Evolutionary conservation across 2,888 invertebrate species (phyloP).

Genomic region (Pandemis heparana): DNA sequence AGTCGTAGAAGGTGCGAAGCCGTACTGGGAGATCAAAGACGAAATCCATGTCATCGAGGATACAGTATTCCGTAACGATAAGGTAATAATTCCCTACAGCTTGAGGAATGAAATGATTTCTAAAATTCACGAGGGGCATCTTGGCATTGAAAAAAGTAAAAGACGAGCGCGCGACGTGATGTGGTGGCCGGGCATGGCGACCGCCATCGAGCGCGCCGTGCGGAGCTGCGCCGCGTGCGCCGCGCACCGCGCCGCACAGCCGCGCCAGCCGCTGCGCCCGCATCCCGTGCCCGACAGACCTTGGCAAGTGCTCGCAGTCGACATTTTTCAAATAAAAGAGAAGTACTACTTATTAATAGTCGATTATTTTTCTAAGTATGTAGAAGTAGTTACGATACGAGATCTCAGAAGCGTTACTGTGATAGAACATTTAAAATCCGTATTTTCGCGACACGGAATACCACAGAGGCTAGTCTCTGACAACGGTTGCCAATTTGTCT

Average conservation of each 20-base stretch:
- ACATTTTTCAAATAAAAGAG: neutral
- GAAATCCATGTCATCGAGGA: conserved; percentile 10
- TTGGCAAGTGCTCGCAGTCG: conserved; percentile 5
- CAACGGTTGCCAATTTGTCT: conserved; percentile 6
- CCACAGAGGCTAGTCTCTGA: neutral
- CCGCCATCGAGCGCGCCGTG: conserved; percentile 43
- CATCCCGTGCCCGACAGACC: neutral
- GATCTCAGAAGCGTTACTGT: neutral
- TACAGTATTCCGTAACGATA: neutral
- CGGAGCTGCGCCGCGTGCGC: conserved; percentile 42
- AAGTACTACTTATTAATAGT: conserved; percentile 3
- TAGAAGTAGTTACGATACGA: neutral
- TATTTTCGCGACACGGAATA: conserved; percentile 5
- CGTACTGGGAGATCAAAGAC: conserved; percentile 8
- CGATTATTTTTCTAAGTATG: conserved; percentile 18
- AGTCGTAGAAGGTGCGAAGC: neutral
- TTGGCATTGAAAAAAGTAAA: conserved; percentile 42
- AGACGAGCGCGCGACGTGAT: conserved; percentile 44
- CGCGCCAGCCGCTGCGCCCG: conserved; percentile 38
- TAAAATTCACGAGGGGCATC: conserved; percentile 34
- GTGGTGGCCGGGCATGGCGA: conserved; percentile 46
- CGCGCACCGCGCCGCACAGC: conserved; percentile 43
- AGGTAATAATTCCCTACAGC: neutral
- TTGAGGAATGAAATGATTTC: no score
- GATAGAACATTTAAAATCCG: no score